Evolutionary conservation across 2,888 invertebrate genomes (phyloP).

Genomic region (Cheilosia pagana): DNA sequence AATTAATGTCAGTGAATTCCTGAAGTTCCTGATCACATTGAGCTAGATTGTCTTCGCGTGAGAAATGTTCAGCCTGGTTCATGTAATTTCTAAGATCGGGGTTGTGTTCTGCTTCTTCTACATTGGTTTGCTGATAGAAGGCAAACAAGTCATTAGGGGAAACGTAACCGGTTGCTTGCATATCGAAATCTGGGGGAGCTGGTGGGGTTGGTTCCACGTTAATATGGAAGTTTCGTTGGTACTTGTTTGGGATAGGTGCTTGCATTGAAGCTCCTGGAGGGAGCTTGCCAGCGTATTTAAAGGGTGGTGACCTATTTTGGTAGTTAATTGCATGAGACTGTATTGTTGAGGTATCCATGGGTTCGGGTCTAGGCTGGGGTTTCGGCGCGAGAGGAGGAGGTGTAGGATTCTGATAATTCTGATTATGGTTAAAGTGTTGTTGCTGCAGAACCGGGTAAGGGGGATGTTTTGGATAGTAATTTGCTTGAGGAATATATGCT

Average conservation of each 20-base stretch:
- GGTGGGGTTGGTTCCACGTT: neutral
- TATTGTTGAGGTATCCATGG: constrained; percentile 39
- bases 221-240: constrained; percentile 36
- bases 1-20: constrained; percentile 25
- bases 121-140: too few relatives aligned
- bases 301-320: constrained; percentile 34
- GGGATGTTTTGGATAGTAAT: neutral
- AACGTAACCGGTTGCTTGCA: constrained; percentile 15
- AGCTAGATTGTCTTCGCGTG: too few relatives aligned
- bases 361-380: constrained; percentile 36
- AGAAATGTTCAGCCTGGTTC: too few relatives aligned
- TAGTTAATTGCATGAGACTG: constrained; percentile 24
- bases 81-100: constrained; percentile 18
- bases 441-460: too few relatives aligned
- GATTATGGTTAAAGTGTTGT: too few relatives aligned
- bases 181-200: neutral
- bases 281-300: constrained; percentile 37
- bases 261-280: constrained; percentile 18
- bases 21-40: constrained; percentile 14
- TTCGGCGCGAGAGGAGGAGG: constrained; percentile 22
- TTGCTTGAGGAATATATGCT: too few relatives aligned
- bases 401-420: too few relatives aligned
- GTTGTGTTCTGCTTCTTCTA: constrained; percentile 14
- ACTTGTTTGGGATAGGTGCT: constrained; percentile 20
- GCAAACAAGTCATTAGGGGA: constrained; percentile 12